Evolutionary conservation across 2,797 vertebrate genomes (phyloP), one percentile per base, ranked within the genome.

Genomic region (Bradypus variegatus): DNA sequence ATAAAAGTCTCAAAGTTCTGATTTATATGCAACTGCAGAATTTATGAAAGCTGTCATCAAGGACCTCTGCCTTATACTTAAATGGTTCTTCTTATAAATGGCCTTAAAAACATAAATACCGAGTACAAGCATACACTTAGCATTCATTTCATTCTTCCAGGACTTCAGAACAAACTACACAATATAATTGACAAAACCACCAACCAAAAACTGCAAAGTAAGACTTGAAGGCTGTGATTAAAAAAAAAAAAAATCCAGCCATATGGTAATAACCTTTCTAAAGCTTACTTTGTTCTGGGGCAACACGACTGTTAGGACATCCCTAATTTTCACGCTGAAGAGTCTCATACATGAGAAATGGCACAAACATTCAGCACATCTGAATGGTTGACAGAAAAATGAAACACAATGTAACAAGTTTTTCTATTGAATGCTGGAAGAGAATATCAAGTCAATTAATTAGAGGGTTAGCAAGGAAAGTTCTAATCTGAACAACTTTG

Each of bases 131-230:
- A 36, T 16, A 79, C 23, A 69, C 36, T 77, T 75, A 82, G 72
- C 83, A 88, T 86, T 79, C 89, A 90, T 48, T 70, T 75, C 89
- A 91, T 86, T 90, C 94, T 82, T 87, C 92, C 53, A 69, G 27
- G 77, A 87, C 55, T 89, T 94, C 76, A 76, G 33, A 75, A 89
- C 55, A 77, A 84, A 89, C 62, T 55, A 55, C 27, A 73, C 50
- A 50, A 67, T 33, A 58, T 38, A 93, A 79, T 4, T n/a, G 85
- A 70, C 82, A 81, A 9, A 64, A 64, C 87, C 65, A 92, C 86
- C 91, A 86, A 78, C 67, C 38, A 77, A 94, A 48, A 88, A 75
- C 4, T 86, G 0, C 29, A 93, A 86, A 95, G 70, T 23, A 91
- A 48, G 53, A 85, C 81, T 60, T 84, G 23, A 89, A 95, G 85